Conservation (phyloP, 1,140 invertebrate genomes). For the Drosophila takahashii region DNA sequence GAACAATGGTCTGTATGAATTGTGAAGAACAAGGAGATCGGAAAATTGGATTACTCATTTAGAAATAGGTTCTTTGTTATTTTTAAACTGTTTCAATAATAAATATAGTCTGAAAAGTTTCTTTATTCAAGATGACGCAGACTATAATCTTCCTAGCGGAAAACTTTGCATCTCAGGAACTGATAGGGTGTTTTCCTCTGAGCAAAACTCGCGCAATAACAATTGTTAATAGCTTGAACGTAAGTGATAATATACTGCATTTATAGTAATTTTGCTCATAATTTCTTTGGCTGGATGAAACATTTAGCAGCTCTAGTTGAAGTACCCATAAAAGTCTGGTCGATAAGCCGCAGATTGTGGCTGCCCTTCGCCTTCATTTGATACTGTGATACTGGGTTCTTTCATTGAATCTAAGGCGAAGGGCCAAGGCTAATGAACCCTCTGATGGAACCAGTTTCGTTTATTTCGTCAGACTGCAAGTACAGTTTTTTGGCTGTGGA, state of each 20-base stretch:
- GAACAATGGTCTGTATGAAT: not conserved
- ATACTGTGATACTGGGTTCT: conserved; percentile 5
- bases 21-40: not conserved
- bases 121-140: conserved; percentile 4
- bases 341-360: conserved; percentile 30
- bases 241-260: not conserved
- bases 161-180: conserved; percentile 22
- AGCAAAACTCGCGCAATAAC: conserved; percentile 4
- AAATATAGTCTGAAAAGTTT: conserved; percentile 6
- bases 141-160: conserved; percentile 13
- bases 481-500: conserved; percentile 14
- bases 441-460: conserved; percentile 33
- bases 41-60: conserved; percentile 11
- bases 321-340: conserved; percentile 9
- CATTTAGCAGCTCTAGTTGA: not conserved
- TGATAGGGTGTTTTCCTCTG: conserved; percentile 24
- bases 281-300: not conserved
- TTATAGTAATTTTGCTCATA: not conserved
- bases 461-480: conserved; percentile 33
- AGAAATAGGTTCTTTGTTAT: conserved; percentile 5
- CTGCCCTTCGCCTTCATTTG: conserved; percentile 33
- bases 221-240: conserved; percentile 3
- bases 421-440: conserved; percentile 66
- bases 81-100: conserved; percentile 4
- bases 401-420: conserved; percentile 16